These are phyloP conservation scores for Agrochola litura DNA, from an alignment of 2,888 invertebrate species.

Conservation along the genomic window DNA sequence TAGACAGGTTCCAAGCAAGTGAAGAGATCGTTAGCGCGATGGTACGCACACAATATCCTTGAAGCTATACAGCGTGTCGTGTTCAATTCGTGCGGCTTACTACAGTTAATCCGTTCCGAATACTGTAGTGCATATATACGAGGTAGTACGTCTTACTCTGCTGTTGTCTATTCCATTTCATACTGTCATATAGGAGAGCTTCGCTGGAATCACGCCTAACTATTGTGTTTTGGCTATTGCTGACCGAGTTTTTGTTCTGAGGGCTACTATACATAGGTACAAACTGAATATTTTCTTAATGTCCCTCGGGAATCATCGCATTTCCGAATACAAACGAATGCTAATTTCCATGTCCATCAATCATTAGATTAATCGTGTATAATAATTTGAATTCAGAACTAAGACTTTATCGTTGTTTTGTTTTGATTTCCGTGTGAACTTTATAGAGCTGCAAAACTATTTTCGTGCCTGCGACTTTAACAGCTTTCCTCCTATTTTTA, in stretches of 20 bases:
- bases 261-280: neutral
- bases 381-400: too few relatives aligned
- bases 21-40: slow-evolving; percentile 34
- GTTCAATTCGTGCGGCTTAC: slow-evolving; percentile 47
- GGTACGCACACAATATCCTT: slow-evolving; percentile 21
- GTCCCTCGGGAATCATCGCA: too few relatives aligned
- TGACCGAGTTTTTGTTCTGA: neutral
- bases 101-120: slow-evolving; percentile 43
- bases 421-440: too few relatives aligned
- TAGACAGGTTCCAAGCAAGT: slow-evolving; percentile 5
- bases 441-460: too few relatives aligned
- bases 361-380: too few relatives aligned
- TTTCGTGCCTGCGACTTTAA: too few relatives aligned
- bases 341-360: too few relatives aligned
- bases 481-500: too few relatives aligned
- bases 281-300: too few relatives aligned
- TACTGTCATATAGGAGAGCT: neutral
- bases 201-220: slow-evolving; percentile 10
- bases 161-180: slow-evolving; percentile 51
- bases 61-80: slow-evolving; percentile 19
- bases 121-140: slow-evolving; percentile 12
- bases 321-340: too few relatives aligned
- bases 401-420: too few relatives aligned
- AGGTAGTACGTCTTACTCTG: slow-evolving; percentile 10
- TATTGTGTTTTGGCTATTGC: slow-evolving; percentile 24